A percentile compares a stretch with the other conserved stretches of the same genome.
phyloP scores from a whole-genome alignment of 2,888 invertebrate species.

The Periphyllus acericola region DNA sequence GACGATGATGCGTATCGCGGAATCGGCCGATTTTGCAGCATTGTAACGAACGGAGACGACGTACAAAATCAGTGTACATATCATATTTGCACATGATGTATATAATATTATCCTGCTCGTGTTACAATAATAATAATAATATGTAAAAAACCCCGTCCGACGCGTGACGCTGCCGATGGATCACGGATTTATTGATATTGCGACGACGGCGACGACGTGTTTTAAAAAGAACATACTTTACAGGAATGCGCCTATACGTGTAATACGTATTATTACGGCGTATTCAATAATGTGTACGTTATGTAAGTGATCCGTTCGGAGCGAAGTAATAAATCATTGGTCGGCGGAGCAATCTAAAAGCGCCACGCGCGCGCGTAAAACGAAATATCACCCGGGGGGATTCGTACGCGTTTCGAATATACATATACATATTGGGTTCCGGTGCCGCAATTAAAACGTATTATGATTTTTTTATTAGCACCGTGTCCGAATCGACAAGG shows the following conservation, averaged over 20 bases:
- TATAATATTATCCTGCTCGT: not conserved
- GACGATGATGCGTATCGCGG: not conserved
- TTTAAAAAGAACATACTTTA: not conserved
- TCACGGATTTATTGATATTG: not conserved
- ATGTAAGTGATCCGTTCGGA: not conserved
- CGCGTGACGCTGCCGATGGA: not conserved
- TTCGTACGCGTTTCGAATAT: constrained; percentile 27
- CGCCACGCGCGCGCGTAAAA: constrained; percentile 29
- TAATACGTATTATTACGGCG: not conserved
- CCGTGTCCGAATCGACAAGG: not conserved
- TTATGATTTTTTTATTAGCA: not conserved
- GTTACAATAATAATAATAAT: not conserved
- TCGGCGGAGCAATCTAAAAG: not conserved
- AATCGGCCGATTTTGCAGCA: not conserved
- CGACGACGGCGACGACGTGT: not conserved
- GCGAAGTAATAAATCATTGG: constrained; percentile 32
- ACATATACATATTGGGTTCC: not conserved
- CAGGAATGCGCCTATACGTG: not conserved
- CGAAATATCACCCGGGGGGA: constrained; percentile 29
- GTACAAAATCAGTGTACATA: too few relatives aligned
- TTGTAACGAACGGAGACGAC: too few relatives aligned
- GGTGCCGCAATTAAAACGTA: constrained; percentile 33
- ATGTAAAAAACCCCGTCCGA: not conserved
- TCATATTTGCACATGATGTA: too few relatives aligned
- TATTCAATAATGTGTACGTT: constrained; percentile 4